phyloP scores from a whole-genome alignment of 2,888 invertebrate species.

The Spialia ferax region DNA sequence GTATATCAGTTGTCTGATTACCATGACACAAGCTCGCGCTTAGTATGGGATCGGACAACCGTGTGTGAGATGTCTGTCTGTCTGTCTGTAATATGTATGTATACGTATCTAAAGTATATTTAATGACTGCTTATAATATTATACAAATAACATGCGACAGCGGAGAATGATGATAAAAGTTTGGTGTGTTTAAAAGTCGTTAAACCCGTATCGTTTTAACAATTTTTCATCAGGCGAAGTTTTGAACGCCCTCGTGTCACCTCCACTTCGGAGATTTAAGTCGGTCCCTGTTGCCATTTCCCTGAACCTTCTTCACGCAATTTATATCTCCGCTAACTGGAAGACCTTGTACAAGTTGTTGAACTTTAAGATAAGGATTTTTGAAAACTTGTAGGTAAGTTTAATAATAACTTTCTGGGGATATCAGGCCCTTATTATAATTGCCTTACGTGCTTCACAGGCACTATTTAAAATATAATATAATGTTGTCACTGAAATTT shows the following conservation, averaged over 20 bases:
- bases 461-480: neutral
- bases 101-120: no score
- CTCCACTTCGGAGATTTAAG: neutral
- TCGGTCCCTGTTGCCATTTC: neutral
- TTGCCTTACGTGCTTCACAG: neutral
- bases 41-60: no score
- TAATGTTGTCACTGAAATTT: no score
- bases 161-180: neutral
- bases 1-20: no score
- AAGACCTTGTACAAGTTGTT: slow-evolving; percentile 1
- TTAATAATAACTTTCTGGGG: neutral
- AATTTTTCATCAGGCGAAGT: slow-evolving; percentile 11
- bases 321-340: neutral
- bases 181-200: slow-evolving; percentile 17
- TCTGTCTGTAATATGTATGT: no score
- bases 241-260: neutral
- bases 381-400: neutral
- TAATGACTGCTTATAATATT: no score
- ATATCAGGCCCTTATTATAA: neutral
- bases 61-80: no score
- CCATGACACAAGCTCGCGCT: no score
- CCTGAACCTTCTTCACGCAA: neutral
- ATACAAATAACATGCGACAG: neutral
- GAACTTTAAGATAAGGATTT: slow-evolving; percentile 3
- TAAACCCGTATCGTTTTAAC: slow-evolving; percentile 1